Evolutionary conservation across 2,888 invertebrate species (phyloP).

Genomic region (Aromia moschata): DNA sequence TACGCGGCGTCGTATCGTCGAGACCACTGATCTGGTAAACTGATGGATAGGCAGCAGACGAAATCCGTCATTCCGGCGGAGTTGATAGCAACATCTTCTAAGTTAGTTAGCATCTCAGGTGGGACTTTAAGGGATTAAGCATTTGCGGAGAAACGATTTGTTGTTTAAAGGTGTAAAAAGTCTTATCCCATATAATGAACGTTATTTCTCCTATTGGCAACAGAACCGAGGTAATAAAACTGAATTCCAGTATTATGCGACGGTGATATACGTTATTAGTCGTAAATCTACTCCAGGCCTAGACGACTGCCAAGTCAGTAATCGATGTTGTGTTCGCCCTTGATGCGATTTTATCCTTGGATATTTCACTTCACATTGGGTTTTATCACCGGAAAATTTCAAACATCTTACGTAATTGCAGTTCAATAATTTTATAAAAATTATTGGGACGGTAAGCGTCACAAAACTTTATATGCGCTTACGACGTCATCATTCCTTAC

Average conservation of each 20-base stretch:
- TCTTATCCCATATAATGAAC: no score
- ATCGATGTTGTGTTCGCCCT: conserved; percentile 7
- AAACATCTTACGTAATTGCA: background rate
- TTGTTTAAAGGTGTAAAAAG: background rate
- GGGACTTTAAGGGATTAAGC: background rate
- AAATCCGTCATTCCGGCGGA: no score
- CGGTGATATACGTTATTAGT: background rate
- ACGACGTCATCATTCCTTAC: no score
- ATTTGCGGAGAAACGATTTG: background rate
- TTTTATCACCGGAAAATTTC: background rate
- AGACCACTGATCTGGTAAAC: no score
- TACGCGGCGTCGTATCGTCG: no score
- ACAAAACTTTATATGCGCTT: no score
- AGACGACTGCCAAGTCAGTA: conserved; percentile 11
- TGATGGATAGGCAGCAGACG: no score
- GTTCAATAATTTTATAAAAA: background rate
- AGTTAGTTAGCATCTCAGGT: background rate
- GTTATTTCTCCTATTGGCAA: background rate
- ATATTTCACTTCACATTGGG: no score
- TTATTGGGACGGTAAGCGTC: no score
- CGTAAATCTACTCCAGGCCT: conserved; percentile 2
- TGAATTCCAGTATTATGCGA: conserved; percentile 8
- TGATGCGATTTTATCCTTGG: background rate
- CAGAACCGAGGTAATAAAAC: background rate
- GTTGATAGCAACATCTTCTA: no score